phyloP scores from a whole-genome alignment of 2,888 invertebrate genomes.

The Tetragonula carbonaria region DNA sequence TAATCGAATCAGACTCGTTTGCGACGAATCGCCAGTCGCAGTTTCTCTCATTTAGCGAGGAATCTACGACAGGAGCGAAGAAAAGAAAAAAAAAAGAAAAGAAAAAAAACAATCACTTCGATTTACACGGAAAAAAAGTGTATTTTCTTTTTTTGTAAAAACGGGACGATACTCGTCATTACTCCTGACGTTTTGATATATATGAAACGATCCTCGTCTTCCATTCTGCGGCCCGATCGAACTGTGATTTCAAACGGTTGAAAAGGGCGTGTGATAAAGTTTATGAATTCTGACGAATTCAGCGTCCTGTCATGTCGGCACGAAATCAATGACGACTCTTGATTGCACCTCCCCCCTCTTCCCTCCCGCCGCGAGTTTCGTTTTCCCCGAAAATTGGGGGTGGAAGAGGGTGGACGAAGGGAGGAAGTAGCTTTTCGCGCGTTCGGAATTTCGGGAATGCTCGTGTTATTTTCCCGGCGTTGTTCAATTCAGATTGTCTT shows the following conservation, averaged over 20 bases:
- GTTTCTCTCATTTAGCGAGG: too few relatives aligned
- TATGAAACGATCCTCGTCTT: not conserved
- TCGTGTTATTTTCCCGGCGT: not conserved
- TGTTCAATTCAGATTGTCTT: slow-evolving; percentile 4
- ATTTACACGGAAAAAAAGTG: too few relatives aligned
- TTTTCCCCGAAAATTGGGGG: slow-evolving; percentile 1
- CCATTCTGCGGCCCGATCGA: slow-evolving; percentile 4
- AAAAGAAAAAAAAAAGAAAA: too few relatives aligned
- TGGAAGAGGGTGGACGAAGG: too few relatives aligned
- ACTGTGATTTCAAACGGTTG: not conserved
- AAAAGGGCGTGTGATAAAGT: slow-evolving; percentile 18
- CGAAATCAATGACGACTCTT: slow-evolving; percentile 15
- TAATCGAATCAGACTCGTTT: too few relatives aligned
- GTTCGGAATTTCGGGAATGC: not conserved
- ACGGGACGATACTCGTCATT: not conserved
- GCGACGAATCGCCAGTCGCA: too few relatives aligned
- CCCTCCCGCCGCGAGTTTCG: not conserved
- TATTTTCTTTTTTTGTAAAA: not conserved
- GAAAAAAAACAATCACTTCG: too few relatives aligned
- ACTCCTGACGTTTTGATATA: not conserved
- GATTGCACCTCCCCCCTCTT: not conserved
- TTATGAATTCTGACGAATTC: slow-evolving; percentile 23
- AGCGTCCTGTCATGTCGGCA: slow-evolving; percentile 4
- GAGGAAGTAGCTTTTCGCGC: not conserved
- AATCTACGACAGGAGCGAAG: too few relatives aligned